Conservation (phyloP, 2,797 vertebrate species). For the Enoplosus armatus region DNA sequence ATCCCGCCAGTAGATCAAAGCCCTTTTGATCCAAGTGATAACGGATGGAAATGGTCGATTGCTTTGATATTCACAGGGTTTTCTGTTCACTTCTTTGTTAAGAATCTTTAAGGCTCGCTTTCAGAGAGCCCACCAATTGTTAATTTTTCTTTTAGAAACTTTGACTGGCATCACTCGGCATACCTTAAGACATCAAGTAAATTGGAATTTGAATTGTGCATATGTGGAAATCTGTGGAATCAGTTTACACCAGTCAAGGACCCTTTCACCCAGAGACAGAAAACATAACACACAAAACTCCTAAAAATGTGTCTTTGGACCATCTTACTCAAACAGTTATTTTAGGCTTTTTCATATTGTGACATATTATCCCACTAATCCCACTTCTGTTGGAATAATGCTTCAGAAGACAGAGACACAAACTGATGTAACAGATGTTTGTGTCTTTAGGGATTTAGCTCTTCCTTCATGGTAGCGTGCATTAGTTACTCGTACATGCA, state of each 20-base stretch:
- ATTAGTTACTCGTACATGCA: neutral
- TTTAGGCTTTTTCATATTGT: neutral
- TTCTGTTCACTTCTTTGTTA: slow-evolving; percentile 14
- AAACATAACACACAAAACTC: neutral
- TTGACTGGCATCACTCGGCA: neutral
- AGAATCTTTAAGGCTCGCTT: slow-evolving; percentile 31
- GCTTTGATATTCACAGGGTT: slow-evolving; percentile 36
- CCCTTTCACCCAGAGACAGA: neutral
- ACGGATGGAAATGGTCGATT: slow-evolving; percentile 33
- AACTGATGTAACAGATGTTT: neutral
- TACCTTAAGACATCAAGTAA: neutral
- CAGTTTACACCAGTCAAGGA: neutral
- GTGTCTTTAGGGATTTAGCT: neutral
- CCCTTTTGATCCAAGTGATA: slow-evolving; percentile 45
- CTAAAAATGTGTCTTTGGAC: neutral
- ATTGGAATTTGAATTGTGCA: neutral
- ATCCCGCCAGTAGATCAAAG: slow-evolving; percentile 44
- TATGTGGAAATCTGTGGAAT: neutral
- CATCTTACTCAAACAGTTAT: neutral
- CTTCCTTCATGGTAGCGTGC: neutral
- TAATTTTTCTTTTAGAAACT: slow-evolving; percentile 12
- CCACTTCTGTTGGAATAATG: neutral
- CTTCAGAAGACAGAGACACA: neutral
- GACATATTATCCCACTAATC: no score
- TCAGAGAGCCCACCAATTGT: neutral